These are phyloP conservation scores for Tetrax tetrax DNA, from an alignment of 2,113 vertebrate species.

Conservation along the genomic window DNA sequence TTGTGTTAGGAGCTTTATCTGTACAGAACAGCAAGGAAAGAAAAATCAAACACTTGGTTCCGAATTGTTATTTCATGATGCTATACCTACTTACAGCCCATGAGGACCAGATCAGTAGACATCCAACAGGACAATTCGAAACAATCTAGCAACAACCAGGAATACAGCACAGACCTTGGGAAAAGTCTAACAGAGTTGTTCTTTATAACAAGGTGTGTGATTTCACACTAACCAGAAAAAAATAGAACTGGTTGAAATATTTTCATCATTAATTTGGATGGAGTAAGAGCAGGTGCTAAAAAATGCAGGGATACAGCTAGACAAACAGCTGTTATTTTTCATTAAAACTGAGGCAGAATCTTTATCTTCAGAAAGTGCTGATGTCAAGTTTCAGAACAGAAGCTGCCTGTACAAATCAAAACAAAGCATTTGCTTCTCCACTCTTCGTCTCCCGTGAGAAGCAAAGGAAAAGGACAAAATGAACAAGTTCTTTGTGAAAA, in stretches of 20 bases:
- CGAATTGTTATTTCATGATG: not conserved
- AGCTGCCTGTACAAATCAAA: not conserved
- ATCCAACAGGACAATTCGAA: not conserved
- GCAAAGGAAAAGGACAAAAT: not conserved
- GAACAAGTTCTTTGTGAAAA: not conserved
- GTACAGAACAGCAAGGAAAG: not conserved
- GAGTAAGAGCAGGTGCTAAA: not conserved
- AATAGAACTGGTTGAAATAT: not conserved
- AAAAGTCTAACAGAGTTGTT: not conserved
- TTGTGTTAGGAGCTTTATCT: not conserved
- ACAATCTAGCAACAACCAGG: not conserved
- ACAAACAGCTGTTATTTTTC: not conserved
- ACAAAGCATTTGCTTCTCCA: not conserved
- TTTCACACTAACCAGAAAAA: not conserved
- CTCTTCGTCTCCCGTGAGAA: not conserved
- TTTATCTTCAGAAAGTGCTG: not conserved
- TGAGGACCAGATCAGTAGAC: not conserved
- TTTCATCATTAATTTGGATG: not conserved
- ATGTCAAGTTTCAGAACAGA: not conserved
- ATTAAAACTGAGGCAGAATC: not conserved
- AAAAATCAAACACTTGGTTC: not conserved
- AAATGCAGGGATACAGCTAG: not conserved
- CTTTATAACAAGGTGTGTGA: not conserved
- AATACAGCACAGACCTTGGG: not conserved
- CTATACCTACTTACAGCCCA: fast-evolving